These are phyloP conservation scores for Tolypeutes matacus DNA, from an alignment of 2,797 vertebrate genomes.

Conservation along the genomic window DNA sequence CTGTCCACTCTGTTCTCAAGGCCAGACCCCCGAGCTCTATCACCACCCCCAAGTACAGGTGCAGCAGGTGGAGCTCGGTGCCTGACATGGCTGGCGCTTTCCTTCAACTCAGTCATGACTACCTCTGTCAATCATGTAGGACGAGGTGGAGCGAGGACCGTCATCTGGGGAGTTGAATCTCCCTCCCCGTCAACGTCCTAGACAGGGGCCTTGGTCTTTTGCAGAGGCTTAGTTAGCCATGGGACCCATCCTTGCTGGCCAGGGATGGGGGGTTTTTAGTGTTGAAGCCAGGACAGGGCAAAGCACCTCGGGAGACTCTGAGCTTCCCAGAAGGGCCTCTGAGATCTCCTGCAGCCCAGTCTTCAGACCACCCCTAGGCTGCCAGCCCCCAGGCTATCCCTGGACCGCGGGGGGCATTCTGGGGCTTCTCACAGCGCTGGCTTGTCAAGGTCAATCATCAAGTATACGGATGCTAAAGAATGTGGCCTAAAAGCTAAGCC, in stretches of 20 bases:
- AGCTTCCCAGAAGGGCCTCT: background rate
- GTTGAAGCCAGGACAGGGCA: background rate
- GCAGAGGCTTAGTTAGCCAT: background rate
- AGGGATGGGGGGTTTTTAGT: background rate
- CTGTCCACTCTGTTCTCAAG: background rate
- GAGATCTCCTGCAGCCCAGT: background rate
- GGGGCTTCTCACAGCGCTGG: background rate
- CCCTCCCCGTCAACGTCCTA: background rate
- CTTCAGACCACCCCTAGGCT: background rate
- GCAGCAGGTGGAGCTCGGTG: background rate
- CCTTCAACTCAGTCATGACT: background rate
- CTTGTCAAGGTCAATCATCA: constrained; percentile 83
- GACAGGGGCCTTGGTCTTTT: background rate
- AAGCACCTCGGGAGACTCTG: background rate
- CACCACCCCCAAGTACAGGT: background rate
- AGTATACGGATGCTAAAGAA: constrained; percentile 70
- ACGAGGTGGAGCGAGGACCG: background rate
- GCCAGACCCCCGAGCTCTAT: rapidly evolving
- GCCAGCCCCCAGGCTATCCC: background rate
- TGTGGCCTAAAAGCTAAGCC: constrained; percentile 68
- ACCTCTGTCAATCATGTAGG: background rate
- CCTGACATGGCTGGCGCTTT: background rate
- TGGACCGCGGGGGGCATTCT: background rate
- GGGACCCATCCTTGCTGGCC: background rate
- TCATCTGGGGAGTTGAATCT: background rate